Evolutionary conservation across 1,140 invertebrate species (phyloP).

Genomic region (Ceratosolen solmsi): DNA sequence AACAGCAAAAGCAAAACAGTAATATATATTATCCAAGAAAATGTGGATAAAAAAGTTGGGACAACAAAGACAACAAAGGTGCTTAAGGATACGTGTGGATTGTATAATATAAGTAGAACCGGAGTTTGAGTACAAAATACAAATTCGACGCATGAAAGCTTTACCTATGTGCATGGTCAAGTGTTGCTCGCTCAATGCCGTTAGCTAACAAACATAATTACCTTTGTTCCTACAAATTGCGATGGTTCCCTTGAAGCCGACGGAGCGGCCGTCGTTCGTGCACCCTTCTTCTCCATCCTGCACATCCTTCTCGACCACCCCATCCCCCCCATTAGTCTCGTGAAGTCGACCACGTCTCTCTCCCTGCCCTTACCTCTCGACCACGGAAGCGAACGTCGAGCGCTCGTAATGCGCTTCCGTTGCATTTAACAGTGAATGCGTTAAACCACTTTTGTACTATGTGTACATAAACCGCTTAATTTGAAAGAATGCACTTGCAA

Average conservation of each 20-base stretch:
- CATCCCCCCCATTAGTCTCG: constrained; percentile 10
- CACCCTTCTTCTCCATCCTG: neutral
- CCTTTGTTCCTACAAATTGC: constrained; percentile 59
- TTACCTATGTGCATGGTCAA: neutral
- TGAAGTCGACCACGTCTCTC: too few species aligned
- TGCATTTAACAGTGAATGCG: neutral
- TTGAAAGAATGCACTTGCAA: neutral
- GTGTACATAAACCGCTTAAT: neutral
- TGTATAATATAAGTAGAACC: neutral
- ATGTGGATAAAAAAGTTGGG: too few species aligned
- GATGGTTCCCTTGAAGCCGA: constrained; percentile 36
- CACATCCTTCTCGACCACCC: too few species aligned
- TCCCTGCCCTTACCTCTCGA: neutral
- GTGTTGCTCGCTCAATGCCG: neutral
- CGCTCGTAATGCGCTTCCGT: constrained; percentile 50
- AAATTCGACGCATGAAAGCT: neutral
- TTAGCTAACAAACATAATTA: constrained; percentile 56
- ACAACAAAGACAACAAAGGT: too few species aligned
- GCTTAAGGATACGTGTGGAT: neutral
- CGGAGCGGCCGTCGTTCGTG: neutral
- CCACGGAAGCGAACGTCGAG: neutral
- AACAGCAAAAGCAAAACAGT: too few species aligned
- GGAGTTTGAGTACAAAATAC: neutral
- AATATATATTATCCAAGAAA: too few species aligned
- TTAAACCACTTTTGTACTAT: neutral